These are phyloP conservation scores for Charina bottae DNA, from an alignment of 2,113 vertebrate species.

Conservation along the genomic window DNA sequence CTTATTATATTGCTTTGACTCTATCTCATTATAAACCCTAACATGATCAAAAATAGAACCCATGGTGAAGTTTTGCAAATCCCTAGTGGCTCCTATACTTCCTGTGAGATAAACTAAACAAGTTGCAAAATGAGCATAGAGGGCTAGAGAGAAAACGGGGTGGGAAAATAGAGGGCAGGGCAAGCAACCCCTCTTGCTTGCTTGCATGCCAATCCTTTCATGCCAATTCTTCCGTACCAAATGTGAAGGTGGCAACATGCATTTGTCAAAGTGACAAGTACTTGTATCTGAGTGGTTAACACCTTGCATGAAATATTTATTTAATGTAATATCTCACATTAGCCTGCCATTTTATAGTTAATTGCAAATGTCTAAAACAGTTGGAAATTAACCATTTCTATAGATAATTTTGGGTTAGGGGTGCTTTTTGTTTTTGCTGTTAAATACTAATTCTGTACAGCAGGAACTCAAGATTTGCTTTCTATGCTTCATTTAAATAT, in stretches of 20 bases:
- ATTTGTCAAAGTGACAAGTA: background rate
- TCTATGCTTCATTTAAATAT: background rate
- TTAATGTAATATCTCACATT: constrained; percentile 14
- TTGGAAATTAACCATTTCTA: background rate
- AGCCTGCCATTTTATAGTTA: constrained; percentile 17
- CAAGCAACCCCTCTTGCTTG: background rate
- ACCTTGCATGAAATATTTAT: background rate
- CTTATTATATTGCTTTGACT: background rate
- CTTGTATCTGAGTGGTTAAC: background rate
- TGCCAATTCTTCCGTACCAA: background rate
- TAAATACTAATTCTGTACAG: constrained; percentile 20
- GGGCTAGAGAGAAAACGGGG: background rate
- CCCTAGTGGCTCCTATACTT: background rate
- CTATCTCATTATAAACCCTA: background rate
- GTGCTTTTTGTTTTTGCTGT: background rate
- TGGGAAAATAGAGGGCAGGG: background rate
- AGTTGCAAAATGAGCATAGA: background rate
- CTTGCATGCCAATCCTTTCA: background rate
- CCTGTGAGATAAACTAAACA: background rate
- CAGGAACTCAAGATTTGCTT: background rate
- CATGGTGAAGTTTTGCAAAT: background rate
- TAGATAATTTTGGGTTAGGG: constrained; percentile 15
- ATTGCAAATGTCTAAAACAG: constrained; percentile 16
- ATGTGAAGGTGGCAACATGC: background rate
- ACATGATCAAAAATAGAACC: background rate